Evolutionary conservation across 2,888 invertebrate species (phyloP).

Genomic region (Microctonus hyperodae): DNA sequence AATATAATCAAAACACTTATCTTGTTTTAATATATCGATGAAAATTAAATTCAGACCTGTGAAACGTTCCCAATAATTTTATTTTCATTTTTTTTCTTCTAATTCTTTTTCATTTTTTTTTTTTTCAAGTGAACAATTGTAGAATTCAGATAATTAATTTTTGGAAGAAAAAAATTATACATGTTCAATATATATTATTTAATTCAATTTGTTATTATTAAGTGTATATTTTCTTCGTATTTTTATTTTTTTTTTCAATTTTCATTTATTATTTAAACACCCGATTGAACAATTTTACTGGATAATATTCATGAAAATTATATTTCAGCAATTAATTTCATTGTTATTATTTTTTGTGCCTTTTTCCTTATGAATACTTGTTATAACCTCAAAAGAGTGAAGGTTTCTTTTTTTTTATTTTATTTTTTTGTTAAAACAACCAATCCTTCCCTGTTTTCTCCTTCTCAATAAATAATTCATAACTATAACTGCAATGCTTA

Average conservation of each 20-base stretch:
- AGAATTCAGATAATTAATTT: background rate
- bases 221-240: background rate
- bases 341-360: background rate
- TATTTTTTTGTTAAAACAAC: background rate
- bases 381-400: background rate
- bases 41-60: background rate
- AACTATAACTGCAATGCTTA: background rate
- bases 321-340: background rate
- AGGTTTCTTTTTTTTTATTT: background rate
- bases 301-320: background rate
- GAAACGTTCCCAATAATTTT: background rate
- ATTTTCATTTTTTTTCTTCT: background rate
- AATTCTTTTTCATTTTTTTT: background rate
- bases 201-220: background rate
- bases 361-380: background rate
- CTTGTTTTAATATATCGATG: background rate
- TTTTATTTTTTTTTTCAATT: background rate
- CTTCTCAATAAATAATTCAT: background rate
- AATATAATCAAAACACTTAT: background rate
- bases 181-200: background rate
- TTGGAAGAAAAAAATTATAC: no score
- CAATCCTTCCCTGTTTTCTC: background rate
- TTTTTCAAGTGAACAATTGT: background rate
- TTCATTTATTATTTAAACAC: background rate
- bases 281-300: background rate